Conservation (phyloP, 2,797 vertebrate species). For the Sus cebifrons region DNA sequence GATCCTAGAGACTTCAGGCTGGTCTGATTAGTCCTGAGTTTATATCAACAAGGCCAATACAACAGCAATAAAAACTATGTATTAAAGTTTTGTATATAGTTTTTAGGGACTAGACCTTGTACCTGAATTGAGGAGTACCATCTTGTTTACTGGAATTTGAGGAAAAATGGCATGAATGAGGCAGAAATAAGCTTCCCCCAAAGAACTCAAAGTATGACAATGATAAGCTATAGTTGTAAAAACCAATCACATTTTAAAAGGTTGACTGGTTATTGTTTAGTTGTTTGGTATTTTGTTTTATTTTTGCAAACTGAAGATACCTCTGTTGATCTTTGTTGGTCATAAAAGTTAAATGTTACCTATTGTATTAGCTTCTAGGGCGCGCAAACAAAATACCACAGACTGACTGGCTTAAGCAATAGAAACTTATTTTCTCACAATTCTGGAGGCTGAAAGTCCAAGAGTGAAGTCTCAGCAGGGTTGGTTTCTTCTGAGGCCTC, state of each 20-base stretch:
- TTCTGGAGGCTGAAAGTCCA: neutral
- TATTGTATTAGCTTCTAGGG: neutral
- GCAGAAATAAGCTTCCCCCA: neutral
- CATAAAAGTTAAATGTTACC: slow-evolving; percentile 9
- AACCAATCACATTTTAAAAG: slow-evolving; percentile 31
- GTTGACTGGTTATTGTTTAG: neutral
- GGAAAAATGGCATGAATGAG: slow-evolving; percentile 13
- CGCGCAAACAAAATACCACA: neutral
- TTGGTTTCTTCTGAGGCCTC: neutral
- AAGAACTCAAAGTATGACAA: neutral
- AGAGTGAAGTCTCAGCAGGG: neutral
- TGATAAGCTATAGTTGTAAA: neutral
- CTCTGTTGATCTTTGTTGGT: slow-evolving; percentile 46
- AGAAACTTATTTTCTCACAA: neutral
- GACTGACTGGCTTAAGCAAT: neutral
- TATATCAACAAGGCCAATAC: neutral
- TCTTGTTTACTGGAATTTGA: slow-evolving; percentile 9
- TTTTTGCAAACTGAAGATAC: slow-evolving; percentile 9
- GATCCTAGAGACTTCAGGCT: neutral
- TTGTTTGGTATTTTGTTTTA: neutral
- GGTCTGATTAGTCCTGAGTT: neutral
- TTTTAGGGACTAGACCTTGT: neutral
- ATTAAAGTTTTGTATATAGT: neutral
- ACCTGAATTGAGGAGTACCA: neutral
- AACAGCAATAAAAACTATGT: neutral